Evolutionary conservation across 1,140 invertebrate species (phyloP), one percentile per base, ranked within the genome.

Genomic region (Leucophenga varia): DNA sequence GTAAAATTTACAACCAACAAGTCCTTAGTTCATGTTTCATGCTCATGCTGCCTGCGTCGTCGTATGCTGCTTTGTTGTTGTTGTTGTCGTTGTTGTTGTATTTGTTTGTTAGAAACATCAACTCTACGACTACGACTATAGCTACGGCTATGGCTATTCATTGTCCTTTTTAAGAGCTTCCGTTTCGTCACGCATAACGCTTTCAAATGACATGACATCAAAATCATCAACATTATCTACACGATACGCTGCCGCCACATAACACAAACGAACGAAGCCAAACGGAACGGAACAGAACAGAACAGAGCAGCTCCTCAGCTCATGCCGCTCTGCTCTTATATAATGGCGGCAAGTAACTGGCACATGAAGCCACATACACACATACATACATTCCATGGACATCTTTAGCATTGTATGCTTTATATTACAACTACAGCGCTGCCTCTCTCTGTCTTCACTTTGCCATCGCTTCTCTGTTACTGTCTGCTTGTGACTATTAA

Each of bases 131-230:
- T 35, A 44, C 18, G 36, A 55, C 47, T 25, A 44, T 38, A 43
- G 25, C 25, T 28, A 6, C 12, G 25, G 25, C 12, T 10, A 25
- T 45, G 49, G 49, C 55, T 53, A 67, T 53, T 61, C 60, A 61
- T 65, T 65, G 56, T 46, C 53, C 56, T 48, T 59, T 61, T 67
- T 67, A 63, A 63, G 59, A 52, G 59, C 59, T 57, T 67, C 63
- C 59, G 54, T 59, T 67, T 67, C 59, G 56, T 63, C 59, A 67
- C 59, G 51, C 63, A 57, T 67, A 59, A 63, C 63, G 63, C 56
- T 59, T 67, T 59, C 54, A 38, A 67, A 58, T 52, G 57, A 53
- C 55, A 60, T 49, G 60, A 63, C 59, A 67, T 67, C 59, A 65
- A 65, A 65, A 67, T 67, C 55, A 63, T 67, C 59, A 61, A 52